phyloP scores from a whole-genome alignment of 2,888 invertebrate genomes.

The Pristionchus maxplancki region DNA sequence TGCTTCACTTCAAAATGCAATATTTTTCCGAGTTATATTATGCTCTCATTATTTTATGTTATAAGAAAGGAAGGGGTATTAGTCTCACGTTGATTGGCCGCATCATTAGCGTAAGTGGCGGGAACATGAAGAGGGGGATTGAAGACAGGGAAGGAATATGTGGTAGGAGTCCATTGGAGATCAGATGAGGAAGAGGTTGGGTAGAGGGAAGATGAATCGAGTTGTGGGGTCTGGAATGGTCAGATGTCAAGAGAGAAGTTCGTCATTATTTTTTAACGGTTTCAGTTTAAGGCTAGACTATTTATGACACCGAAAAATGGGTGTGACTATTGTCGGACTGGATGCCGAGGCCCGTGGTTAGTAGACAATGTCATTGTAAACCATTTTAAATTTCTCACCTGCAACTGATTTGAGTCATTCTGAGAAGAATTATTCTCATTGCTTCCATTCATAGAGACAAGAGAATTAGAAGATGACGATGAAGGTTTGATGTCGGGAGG shows the following conservation, averaged over 20 bases:
- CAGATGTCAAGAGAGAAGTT: too few species aligned
- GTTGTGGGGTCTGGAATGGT: not conserved
- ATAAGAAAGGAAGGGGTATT: not conserved
- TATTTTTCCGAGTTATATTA: too few species aligned
- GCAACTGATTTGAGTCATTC: not conserved
- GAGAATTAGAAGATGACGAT: not conserved
- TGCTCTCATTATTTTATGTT: not conserved
- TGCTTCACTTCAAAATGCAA: too few species aligned
- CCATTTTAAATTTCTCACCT: not conserved
- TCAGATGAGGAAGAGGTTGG: not conserved
- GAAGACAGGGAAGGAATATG: conserved; percentile 30
- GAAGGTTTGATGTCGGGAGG: not conserved
- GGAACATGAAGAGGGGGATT: not conserved
- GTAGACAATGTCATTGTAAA: too few species aligned
- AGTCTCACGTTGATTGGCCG: not conserved
- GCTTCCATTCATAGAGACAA: not conserved
- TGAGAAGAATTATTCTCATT: not conserved
- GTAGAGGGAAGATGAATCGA: not conserved
- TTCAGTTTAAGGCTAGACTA: too few species aligned
- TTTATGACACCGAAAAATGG: too few species aligned
- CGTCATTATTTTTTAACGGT: too few species aligned
- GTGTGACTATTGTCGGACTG: too few species aligned
- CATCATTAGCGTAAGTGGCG: not conserved
- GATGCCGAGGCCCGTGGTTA: too few species aligned
- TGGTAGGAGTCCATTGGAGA: conserved; percentile 20